Evolutionary conservation across 2,888 invertebrate genomes (phyloP), one percentile per base, ranked within the genome.

Genomic region (Acrobasis repandana): DNA sequence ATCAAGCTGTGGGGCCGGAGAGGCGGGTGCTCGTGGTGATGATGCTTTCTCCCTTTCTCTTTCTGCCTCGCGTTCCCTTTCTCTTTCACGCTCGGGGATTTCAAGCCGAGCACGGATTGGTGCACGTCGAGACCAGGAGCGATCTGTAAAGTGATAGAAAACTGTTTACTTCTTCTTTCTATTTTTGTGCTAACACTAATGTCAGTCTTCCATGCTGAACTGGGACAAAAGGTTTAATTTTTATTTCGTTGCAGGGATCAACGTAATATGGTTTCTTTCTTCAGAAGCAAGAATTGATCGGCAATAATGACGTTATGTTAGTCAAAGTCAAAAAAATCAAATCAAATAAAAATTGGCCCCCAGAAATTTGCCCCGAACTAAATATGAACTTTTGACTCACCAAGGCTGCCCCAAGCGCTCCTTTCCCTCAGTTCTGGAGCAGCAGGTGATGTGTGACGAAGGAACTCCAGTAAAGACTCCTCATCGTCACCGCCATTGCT

Each of bases 101-200:
- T 97, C 97, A 2, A 97, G 96, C n/a, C 97, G 94, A 68, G 97
- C 96, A 62, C 96, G 94, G 9, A 93, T 90, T 0, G 95, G 93
- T 58, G 94, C 95, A 72, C 97, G 94, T 0, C 97, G 93, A 0
- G 97, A 96, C 96, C 97, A 97, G 1, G 97, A 97, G 2, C 98
- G 96, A 88, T 98, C 98, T 95, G 67, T 0, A 48, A 8, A 36
- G 5, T 6, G 47, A 58, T 20, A 20, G 11, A 58, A 15, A 14
- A 16, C 28, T 28, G 4, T 28, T 28, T 28, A 28, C 28, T 14
- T 20, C 10, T 33, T 46, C 10, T 58, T 14, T 48, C 9, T 16
- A 16, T 15, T 16, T 48, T 16, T 9, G 14, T 47, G 28, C 28
- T 28, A n/a, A n/a, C n/a, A n/a, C n/a, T n/a, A 2, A 28, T 28